Base-by-base conservation (phyloP, 2,888 invertebrate species). In the Melanargia galathea region DNA sequence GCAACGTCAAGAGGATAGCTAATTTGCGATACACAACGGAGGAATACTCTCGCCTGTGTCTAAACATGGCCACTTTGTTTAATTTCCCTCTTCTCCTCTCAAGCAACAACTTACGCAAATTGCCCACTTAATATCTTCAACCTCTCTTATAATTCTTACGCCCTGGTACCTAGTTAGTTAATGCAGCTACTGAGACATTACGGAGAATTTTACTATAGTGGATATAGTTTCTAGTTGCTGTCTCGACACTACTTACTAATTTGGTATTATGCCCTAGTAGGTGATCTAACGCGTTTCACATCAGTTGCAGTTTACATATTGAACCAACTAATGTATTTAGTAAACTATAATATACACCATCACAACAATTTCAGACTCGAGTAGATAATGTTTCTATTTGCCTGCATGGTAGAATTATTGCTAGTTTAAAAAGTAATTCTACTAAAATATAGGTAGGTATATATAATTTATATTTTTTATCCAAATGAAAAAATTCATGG, bases 91-190 rank as follows among this genome's bases (percentile, higher is more conserved):
- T 60, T 60, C 40, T 51, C 45, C 45, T 57, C 56, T 60, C 57
- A 60, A 64, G 56, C 49, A 38, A 64, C 63, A 64, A 64, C 57
- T 52, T 60, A 60, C 64, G 56, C 51, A 64, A 60, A 64, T 60
- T 60, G 60, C 30, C 56, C 64, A 57, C 51, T 64, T 64, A 56
- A 60, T 60, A 60, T 58, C 46, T 46, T 57, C 52, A 57, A 52
- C 57, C 61, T 64, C 30, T 52, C 43, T 26, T 64, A 60, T 52
- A 61, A 26, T 57, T 56, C 57, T 61, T 52, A 60, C 40, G 38
- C 26, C 45, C 51, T 40, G 49, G 26, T 49, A n/a, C n/a, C n/a
- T n/a, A 60, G 40, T 26, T 49, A 52, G 33, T 33, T 51, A 18
- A 48, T 51, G 35, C 26, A 60, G 10, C 22, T 26, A 35, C 30